Base-by-base conservation (phyloP, 2,888 invertebrate species). In the Drosophila mulleri region DNA sequence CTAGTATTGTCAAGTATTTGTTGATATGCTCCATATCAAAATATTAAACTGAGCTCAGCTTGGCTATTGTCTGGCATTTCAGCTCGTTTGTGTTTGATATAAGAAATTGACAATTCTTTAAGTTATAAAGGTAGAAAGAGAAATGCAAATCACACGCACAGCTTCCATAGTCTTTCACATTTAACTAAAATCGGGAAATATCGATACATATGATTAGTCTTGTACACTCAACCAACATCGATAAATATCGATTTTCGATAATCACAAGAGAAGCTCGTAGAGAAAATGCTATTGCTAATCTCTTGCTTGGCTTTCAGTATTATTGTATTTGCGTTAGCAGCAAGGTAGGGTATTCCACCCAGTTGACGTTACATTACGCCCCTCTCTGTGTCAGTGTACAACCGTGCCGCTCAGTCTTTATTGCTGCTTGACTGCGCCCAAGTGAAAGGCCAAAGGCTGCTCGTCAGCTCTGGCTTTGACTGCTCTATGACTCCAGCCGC, bases 371-470 rank as follows among this genome's bases (percentile, higher is more conserved):
- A n/a, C n/a, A n/a, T 29, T 6, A 2, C 26, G n/a, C 9, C 11
- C 11, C 26, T 48, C 29, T 48, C 26, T 26, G 26, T 26, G 26
- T 26, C 26, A 26, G 26, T 26, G 26, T 26, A 26, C 26, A 26
- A 26, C 26, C 26, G 26, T 26, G 26, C 26, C 26, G 26, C 26
- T 7, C 6, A 26, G 26, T 32, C 8, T 26, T 69, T 50, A 42
- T 54, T 53, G 60, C 35, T 61, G 77, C 67, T 68, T 18, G 47
- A 60, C 45, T 72, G 67, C 45, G 57, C 59, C 45, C 67, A 66
- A 87, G 83, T 87, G 83, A 83, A 87, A 84, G 83, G 84, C 83
- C 76, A 80, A 70, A 72, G 72, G 67, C 76, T 78, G 48, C 37
- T 37, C 23, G 14, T 7, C 60, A 39, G 44, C 18, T n/a, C 3